These are phyloP conservation scores for Horisme vitalbata DNA, from an alignment of 2,888 invertebrate species.

Conservation along the genomic window DNA sequence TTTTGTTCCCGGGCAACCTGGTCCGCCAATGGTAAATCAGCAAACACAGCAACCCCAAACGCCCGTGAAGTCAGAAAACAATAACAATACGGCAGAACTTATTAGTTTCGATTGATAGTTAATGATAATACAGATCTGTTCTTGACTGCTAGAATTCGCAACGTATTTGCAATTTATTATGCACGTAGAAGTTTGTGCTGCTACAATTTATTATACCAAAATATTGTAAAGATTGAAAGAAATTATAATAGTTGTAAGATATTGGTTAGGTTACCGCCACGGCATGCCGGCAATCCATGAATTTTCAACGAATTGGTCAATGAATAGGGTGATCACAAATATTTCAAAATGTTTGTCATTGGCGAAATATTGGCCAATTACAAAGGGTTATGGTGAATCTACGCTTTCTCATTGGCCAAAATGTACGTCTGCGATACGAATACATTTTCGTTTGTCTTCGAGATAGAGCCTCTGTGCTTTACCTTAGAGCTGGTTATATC, in stretches of 20 bases:
- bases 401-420: no score
- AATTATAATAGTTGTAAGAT: slow-evolving; percentile 19
- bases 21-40: slow-evolving; percentile 26
- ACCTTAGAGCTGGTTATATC: no score
- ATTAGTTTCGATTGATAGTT: slow-evolving; percentile 89
- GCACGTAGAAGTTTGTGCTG: slow-evolving; percentile 24
- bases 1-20: slow-evolving; percentile 18
- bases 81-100: slow-evolving; percentile 87
- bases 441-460: no score
- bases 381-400: no score
- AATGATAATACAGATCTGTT: slow-evolving; percentile 44
- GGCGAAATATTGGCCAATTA: no score
- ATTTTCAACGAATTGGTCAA: no score
- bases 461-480: no score
- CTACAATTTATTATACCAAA: slow-evolving; percentile 38
- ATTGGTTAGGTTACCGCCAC: slow-evolving; percentile 5
- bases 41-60: slow-evolving; percentile 53
- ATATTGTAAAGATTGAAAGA: slow-evolving; percentile 42
- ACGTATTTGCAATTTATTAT: slow-evolving; percentile 25
- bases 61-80: slow-evolving; percentile 65
- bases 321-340: no score
- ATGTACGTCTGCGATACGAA: no score
- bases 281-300: no score
- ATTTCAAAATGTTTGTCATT: no score
- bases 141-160: slow-evolving; percentile 46